Evolutionary conservation across 1,140 invertebrate species (phyloP), one percentile per base, ranked within the genome.

Genomic region (Mycetomoellerius zeteki): DNA sequence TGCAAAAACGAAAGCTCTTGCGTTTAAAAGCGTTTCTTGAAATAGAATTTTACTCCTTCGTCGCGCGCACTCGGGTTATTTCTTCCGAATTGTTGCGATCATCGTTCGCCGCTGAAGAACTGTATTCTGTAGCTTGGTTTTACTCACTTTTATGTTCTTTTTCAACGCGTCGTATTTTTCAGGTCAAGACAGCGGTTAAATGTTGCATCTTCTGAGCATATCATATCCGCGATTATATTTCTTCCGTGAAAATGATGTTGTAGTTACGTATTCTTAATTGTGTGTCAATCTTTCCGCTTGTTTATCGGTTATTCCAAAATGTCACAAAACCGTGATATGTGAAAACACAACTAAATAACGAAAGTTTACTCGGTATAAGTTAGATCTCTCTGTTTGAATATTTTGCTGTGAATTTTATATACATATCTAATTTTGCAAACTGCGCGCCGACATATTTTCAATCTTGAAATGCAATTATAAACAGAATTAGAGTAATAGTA

Each of bases 61-160:
- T n/a, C 24, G 3, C 24, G 3, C 14, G 75, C 43, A 14, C 76
- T 78, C 75, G 58, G 43, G 19, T 65, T 50, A 21, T 19, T 54
- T 43, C 30, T 62, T 80, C 19, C 47, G 47, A 80, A 80, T 80
- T 69, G 64, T 80, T 69, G 27, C 47, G 77, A 80, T 69, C 27
- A 54, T 69, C 77, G 50, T 37, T 43, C 30, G 27, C 14, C 47
- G 43, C 43, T 52, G 62, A 69, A 33, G 14, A 69, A 67, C 62
- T 54, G 6, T 77, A 67, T 21, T 33, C 24, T 62, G 43, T 47
- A 65, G 43, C 64, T 69, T n/a, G 43, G 24, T 33, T 80, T 67
- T 33, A 80, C n/a, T 56, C 30, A 24, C 43, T 65, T 78, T 78
- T 78, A 64, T 10, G 24, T 7, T 1, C 14, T n/a, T 65, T 33